Percentiles rank a stretch among this genome's conserved stretches.
These are phyloP conservation scores for Dendrolimus kikuchii DNA, from an alignment of 1,140 invertebrate species.

Conservation along the genomic window DNA sequence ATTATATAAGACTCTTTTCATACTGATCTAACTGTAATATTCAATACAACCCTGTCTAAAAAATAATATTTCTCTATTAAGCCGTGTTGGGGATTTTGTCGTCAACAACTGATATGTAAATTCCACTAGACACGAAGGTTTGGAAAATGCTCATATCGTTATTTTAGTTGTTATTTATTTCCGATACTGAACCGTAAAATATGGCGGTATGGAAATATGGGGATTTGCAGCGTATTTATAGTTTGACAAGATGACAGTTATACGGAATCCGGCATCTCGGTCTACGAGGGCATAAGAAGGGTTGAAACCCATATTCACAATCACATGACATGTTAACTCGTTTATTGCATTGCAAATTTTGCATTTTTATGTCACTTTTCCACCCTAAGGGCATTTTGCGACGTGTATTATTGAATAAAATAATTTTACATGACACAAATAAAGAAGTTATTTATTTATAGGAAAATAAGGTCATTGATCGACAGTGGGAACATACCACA, in stretches of 20 bases:
- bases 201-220: slow-evolving; percentile 59
- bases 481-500: no score
- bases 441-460: no score
- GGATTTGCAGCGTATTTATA: slow-evolving; percentile 50
- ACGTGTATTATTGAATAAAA: no score
- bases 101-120: slow-evolving; percentile 69
- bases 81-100: slow-evolving; percentile 47
- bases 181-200: slow-evolving; percentile 60
- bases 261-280: slow-evolving; percentile 28
- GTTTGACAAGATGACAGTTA: slow-evolving; percentile 69
- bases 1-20: no score
- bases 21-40: neutral
- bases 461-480: no score
- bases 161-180: slow-evolving; percentile 67
- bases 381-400: slow-evolving; percentile 2
- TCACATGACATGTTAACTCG: slow-evolving; percentile 34
- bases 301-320: slow-evolving; percentile 2
- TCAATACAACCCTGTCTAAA: slow-evolving; percentile 10
- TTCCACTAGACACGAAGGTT: slow-evolving; percentile 49
- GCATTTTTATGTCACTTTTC: slow-evolving; percentile 13
- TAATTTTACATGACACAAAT: no score
- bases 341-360: slow-evolving; percentile 41
- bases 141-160: slow-evolving; percentile 61
- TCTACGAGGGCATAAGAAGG: neutral
- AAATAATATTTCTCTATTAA: slow-evolving; percentile 41